Evolutionary conservation across 1,140 invertebrate genomes (phyloP), one percentile per base, ranked within the genome.

Genomic region (Zophobas atratus): DNA sequence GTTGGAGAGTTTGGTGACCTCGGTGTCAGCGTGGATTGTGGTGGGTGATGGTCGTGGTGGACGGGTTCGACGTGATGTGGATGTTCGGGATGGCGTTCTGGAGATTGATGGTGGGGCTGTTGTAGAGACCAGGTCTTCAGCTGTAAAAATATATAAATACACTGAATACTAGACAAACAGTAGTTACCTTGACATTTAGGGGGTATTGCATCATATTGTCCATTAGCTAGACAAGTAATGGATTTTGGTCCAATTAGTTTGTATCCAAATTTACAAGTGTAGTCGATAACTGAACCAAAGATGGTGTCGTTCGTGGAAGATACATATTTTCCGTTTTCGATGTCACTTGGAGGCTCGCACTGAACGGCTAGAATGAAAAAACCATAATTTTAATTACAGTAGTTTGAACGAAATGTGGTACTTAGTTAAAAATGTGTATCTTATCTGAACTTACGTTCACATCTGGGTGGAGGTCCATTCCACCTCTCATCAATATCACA

Each of bases 401-500:
- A 20, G 20, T 20, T 20, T 20, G 20, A 20, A 20, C 20, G 20
- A 20, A 20, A 20, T 20, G 20, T 20, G 20, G 20, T 20, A 20
- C 20, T 20, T 20, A 20, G 20, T 20, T 20, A 20, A 20, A 20
- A 20, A 20, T 20, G 20, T 20, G 20, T 20, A 20, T 20, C 20
- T 20, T 51, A 51, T 51, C 6, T 51, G 20, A 20, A 51, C 49
- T 51, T 88, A 95, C 93, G 92, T 85, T 96, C 94, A 84, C 96
- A 97, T 81, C 93, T 88, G 2, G 96, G 96, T 75, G 96, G 96
- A 36, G 96, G 96, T 63, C 96, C 96, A 84, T 98, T 97, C 96
- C 96, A 98, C 72, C 95, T 90, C 84, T 96, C 95, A 83, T 98
- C 96, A 81, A 97, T 94, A 86, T 98, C 96, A 84, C 96, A 98